phyloP scores from a whole-genome alignment of 2,113 vertebrate genomes.

The Oryzias javanicus region DNA sequence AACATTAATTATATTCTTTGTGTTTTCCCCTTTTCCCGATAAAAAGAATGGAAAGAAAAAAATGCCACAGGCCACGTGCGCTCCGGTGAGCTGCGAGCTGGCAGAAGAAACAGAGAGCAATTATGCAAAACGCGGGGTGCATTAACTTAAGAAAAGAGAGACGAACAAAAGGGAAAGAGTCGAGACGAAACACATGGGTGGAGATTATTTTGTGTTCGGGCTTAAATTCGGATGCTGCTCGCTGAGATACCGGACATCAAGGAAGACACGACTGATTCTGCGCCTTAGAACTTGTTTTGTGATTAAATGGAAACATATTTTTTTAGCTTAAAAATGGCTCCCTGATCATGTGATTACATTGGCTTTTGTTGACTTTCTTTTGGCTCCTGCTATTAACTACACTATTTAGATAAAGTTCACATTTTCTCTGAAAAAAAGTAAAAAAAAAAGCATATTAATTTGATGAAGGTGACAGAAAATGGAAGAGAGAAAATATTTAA shows the following conservation, averaged over 20 bases:
- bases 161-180: constrained; percentile 11
- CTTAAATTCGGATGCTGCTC: constrained; percentile 2
- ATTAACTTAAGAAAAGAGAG: constrained; percentile 36
- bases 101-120: constrained; percentile 38
- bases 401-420: too few species aligned
- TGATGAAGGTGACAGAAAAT: too few species aligned
- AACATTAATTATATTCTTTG: constrained; percentile 26
- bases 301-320: not conserved
- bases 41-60: constrained; percentile 7
- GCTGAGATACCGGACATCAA: constrained; percentile 22
- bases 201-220: constrained; percentile 13
- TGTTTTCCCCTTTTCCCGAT: constrained; percentile 16
- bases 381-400: too few species aligned
- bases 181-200: constrained; percentile 9
- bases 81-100: constrained; percentile 39
- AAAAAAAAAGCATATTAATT: too few species aligned
- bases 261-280: constrained; percentile 22
- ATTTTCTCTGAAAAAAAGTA: too few species aligned
- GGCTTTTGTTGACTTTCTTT: too few species aligned
- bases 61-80: constrained; percentile 26
- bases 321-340: not conserved
- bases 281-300: constrained; percentile 2
- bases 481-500: too few species aligned
- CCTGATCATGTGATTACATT: not conserved
- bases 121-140: constrained; percentile 57